A percentile compares a stretch with the other conserved stretches of the same genome.
These are phyloP conservation scores for Troides helena DNA, from an alignment of 2,888 invertebrate species.

Conservation along the genomic window DNA sequence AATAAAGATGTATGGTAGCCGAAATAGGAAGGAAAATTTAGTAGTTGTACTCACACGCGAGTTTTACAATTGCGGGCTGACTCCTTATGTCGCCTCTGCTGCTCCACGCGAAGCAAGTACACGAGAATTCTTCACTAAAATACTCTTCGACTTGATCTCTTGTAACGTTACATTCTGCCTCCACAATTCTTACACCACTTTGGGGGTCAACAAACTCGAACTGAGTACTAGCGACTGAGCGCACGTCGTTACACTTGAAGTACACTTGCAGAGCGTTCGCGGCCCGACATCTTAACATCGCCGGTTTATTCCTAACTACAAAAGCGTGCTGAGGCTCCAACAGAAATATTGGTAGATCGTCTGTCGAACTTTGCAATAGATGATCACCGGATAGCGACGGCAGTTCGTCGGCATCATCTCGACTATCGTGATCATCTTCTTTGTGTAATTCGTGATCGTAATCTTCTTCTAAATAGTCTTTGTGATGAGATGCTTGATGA, in stretches of 20 bases:
- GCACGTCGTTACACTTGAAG: conserved; percentile 94
- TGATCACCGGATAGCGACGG: conserved; percentile 73
- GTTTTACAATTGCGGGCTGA: conserved; percentile 92
- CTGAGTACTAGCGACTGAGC: conserved; percentile 84
- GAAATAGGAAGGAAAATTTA: no score
- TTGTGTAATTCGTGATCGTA: conserved; percentile 71
- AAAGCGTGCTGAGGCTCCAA: conserved; percentile 93
- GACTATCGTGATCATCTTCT: conserved; percentile 70
- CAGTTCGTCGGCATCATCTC: conserved; percentile 74
- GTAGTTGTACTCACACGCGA: conserved; percentile 91
- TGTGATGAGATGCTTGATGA: conserved; percentile 59
- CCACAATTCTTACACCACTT: conserved; percentile 91
- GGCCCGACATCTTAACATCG: conserved; percentile 92
- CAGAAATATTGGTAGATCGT: conserved; percentile 91
- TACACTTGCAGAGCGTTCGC: conserved; percentile 92
- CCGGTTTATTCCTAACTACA: conserved; percentile 95
- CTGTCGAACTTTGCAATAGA: conserved; percentile 79
- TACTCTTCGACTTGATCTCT: conserved; percentile 96
- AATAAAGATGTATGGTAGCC: no score
- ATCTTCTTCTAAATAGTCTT: conserved; percentile 74
- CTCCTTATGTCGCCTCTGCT: conserved; percentile 92
- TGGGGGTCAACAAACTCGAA: conserved; percentile 94
- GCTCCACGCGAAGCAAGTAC: conserved; percentile 96
- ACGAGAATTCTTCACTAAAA: conserved; percentile 94
- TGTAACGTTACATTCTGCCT: conserved; percentile 92